phyloP scores from a whole-genome alignment of 2,113 vertebrate species.

The Dasypus novemcinctus region DNA sequence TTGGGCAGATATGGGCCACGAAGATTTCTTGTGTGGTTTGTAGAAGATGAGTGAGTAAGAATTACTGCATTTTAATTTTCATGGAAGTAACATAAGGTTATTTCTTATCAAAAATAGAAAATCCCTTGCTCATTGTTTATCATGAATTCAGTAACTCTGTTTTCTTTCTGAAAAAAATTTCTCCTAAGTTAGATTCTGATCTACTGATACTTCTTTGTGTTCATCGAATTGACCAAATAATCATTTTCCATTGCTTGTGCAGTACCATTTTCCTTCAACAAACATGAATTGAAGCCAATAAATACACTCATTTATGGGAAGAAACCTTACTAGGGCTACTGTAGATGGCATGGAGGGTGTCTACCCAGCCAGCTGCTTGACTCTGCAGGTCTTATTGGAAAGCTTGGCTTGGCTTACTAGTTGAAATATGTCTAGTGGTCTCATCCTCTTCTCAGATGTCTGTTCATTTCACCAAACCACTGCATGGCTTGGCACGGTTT shows the following conservation, averaged over 20 bases:
- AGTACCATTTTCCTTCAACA: constrained; percentile 26
- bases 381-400: constrained; percentile 8
- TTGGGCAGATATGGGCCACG: not conserved
- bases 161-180: not conserved
- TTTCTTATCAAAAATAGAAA: not conserved
- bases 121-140: not conserved
- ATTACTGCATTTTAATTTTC: constrained; percentile 30
- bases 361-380: not conserved
- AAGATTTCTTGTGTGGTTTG: not conserved
- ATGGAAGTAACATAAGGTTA: not conserved
- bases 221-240: constrained; percentile 14
- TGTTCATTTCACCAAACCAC: not conserved
- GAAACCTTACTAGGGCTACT: not conserved
- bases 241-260: not conserved
- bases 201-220: not conserved
- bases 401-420: not conserved
- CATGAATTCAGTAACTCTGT: not conserved
- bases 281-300: constrained; percentile 30
- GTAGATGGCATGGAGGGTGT: constrained; percentile 11
- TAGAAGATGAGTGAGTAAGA: not conserved
- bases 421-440: constrained; percentile 60
- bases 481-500: not conserved
- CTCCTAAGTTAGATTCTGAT: not conserved
- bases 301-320: constrained; percentile 33
- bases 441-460: constrained; percentile 38